These are phyloP conservation scores for Calameuta pallipes DNA, from an alignment of 2,888 invertebrate genomes.

Conservation along the genomic window DNA sequence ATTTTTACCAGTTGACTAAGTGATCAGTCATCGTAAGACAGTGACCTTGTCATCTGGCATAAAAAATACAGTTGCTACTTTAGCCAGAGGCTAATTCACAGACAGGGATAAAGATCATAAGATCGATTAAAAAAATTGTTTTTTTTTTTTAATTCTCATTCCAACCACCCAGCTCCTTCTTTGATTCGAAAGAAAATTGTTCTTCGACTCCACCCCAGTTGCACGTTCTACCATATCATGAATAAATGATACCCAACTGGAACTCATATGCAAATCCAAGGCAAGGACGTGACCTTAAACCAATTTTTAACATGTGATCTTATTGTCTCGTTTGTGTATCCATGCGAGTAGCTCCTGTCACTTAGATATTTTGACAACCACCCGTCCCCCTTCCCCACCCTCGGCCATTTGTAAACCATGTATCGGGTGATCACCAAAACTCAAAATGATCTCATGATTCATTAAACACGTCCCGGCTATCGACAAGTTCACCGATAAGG, in stretches of 20 bases:
- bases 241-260: background rate
- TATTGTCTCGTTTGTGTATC: conserved; percentile 3
- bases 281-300: conserved; percentile 21
- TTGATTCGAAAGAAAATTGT: background rate
- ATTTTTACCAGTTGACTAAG: background rate
- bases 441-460: background rate
- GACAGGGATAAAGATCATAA: background rate
- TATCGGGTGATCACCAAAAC: background rate
- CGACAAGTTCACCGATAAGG: conserved; percentile 2
- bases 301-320: conserved; percentile 14
- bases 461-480: background rate
- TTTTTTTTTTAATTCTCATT: background rate
- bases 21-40: conserved; percentile 1
- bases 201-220: background rate
- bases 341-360: conserved; percentile 1
- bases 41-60: background rate
- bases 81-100: background rate
- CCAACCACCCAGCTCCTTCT: background rate
- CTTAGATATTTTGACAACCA: background rate
- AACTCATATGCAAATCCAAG: conserved; percentile 14
- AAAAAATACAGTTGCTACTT: background rate
- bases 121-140: background rate
- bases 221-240: background rate
- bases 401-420: background rate
- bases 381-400: background rate